These are phyloP conservation scores for Lethenteron reissneri DNA, from an alignment of 2,113 vertebrate genomes.

Conservation along the genomic window DNA sequence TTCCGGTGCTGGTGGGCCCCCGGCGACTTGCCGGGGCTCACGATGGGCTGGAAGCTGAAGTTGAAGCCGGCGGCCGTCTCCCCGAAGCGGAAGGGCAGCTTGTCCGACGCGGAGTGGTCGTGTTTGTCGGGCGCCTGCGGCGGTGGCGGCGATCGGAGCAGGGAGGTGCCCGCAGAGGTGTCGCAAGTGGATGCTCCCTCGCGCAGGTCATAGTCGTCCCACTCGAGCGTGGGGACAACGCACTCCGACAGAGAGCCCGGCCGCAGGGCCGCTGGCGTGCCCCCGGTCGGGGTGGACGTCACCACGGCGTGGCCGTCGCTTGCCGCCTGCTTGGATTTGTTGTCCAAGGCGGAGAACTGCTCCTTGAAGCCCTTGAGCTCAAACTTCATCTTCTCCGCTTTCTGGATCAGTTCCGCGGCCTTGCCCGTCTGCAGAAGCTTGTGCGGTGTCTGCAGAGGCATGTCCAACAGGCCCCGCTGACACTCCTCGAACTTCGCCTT, in stretches of 20 bases:
- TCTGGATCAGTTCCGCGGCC: constrained; percentile 75
- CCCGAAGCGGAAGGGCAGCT: constrained; percentile 78
- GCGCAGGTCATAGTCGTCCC: constrained; percentile 68
- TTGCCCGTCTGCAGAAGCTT: constrained; percentile 73
- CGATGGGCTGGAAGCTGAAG: constrained; percentile 76
- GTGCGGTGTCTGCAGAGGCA: constrained; percentile 84
- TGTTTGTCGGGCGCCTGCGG: too few relatives aligned
- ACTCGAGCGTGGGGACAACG: constrained; percentile 22
- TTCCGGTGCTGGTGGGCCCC: background rate
- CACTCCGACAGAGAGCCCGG: too few relatives aligned
- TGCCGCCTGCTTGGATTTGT: constrained; percentile 38
- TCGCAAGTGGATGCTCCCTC: constrained; percentile 28
- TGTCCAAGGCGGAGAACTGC: constrained; percentile 58
- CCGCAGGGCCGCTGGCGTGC: constrained; percentile 25
- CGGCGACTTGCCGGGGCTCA: constrained; percentile 77
- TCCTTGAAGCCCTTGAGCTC: constrained; percentile 85
- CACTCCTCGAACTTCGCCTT: constrained; percentile 85
- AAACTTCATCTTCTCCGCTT: constrained; percentile 92
- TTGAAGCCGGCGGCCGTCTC: constrained; percentile 72
- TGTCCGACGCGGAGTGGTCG: background rate
- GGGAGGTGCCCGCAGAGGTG: too few relatives aligned
- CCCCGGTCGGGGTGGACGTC: constrained; percentile 29
- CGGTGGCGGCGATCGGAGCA: too few relatives aligned
- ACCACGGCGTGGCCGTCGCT: constrained; percentile 16
- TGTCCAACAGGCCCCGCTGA: constrained; percentile 63